Percentiles rank a stretch among this genome's conserved stretches.
These are phyloP conservation scores for Caenorhabditis sp. DNA, from an alignment of 2,888 invertebrate genomes.

Conservation along the genomic window DNA sequence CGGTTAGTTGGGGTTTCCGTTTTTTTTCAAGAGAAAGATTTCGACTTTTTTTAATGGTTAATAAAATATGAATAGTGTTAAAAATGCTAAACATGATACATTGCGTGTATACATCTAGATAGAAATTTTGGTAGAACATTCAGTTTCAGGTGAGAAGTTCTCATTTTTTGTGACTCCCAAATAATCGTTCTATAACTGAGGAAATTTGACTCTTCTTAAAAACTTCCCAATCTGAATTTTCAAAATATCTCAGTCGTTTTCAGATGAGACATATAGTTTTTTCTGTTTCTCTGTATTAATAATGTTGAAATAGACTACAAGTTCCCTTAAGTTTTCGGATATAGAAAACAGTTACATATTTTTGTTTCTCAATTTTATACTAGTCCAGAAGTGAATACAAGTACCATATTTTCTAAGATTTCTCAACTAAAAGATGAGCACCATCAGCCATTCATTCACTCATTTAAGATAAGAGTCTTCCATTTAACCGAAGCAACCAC, in stretches of 20 bases:
- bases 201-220: too few relatives aligned
- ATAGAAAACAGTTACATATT: conserved; percentile 1
- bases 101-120: conserved; percentile 18
- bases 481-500: not conserved
- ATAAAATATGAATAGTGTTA: conserved; percentile 1
- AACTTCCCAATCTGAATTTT: too few relatives aligned
- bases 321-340: not conserved
- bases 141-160: not conserved
- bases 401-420: not conserved
- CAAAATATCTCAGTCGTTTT: too few relatives aligned
- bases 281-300: too few relatives aligned
- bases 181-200: too few relatives aligned
- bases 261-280: too few relatives aligned
- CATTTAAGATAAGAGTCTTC: not conserved
- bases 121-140: not conserved
- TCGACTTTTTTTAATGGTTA: too few relatives aligned
- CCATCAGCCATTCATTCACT: not conserved
- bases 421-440: not conserved
- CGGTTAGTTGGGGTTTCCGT: not conserved
- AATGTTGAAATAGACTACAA: too few relatives aligned
- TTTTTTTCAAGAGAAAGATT: too few relatives aligned
- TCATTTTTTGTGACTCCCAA: too few relatives aligned
- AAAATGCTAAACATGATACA: conserved; percentile 32
- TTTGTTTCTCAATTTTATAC: conserved; percentile 3
- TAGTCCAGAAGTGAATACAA: not conserved